Conservation (phyloP, 2,888 invertebrate genomes). For the Rhaphigaster nebulosa region DNA sequence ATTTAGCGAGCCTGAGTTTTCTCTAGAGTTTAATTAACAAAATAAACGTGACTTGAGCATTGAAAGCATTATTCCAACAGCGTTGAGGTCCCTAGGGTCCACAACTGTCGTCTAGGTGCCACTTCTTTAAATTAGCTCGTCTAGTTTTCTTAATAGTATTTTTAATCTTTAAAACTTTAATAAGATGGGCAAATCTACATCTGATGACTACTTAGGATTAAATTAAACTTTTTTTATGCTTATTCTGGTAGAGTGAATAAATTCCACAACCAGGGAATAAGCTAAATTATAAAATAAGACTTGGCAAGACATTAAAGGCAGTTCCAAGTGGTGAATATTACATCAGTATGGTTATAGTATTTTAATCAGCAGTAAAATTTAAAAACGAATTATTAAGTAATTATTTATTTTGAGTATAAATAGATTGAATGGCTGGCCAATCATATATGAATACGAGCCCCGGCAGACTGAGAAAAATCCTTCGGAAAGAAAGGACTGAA, state of each 20-base stretch:
- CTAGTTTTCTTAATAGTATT: background rate
- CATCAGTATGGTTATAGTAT: no score
- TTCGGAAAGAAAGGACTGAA: no score
- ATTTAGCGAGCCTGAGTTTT: background rate
- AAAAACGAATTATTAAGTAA: no score
- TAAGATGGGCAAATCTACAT: background rate
- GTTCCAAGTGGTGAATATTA: no score
- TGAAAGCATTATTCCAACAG: background rate
- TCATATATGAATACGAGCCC: no score
- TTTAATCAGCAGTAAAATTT: no score
- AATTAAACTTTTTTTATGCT: background rate
- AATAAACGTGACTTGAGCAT: constrained; percentile 44
- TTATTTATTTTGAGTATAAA: no score
- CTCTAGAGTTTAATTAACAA: constrained; percentile 42
- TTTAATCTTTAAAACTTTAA: background rate
- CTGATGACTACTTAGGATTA: background rate
- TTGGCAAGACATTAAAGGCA: no score
- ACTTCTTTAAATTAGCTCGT: background rate
- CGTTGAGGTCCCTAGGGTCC: background rate
- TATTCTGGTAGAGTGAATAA: background rate
- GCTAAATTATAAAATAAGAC: no score
- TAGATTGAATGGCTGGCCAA: no score
- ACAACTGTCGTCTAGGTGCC: background rate
- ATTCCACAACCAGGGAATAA: no score
- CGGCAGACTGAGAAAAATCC: no score